phyloP scores from a whole-genome alignment of 2,797 vertebrate species.

The Ibycter americanus region DNA sequence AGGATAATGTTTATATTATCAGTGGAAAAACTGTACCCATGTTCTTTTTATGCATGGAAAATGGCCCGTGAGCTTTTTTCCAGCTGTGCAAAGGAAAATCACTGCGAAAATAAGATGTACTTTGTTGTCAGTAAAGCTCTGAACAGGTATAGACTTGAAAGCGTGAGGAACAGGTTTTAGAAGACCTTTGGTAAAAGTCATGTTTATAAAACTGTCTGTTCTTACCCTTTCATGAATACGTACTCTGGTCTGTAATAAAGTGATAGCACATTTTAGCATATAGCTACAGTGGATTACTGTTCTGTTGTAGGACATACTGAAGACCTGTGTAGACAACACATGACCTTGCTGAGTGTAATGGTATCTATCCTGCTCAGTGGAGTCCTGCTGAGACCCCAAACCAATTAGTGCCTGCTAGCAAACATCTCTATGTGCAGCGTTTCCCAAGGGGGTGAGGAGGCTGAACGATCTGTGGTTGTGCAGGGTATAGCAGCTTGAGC shows the following conservation, averaged over 20 bases:
- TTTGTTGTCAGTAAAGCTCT: background rate
- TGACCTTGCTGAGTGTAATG: background rate
- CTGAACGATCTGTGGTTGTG: background rate
- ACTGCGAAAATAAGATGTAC: background rate
- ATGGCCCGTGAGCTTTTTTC: background rate
- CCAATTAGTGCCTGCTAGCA: background rate
- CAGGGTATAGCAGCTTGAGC: background rate
- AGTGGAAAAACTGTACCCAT: background rate
- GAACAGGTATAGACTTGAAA: background rate
- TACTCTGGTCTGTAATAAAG: background rate
- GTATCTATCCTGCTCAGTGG: background rate
- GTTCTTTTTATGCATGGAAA: background rate
- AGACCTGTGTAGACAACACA: background rate
- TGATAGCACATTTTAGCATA: background rate
- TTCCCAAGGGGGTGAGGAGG: background rate
- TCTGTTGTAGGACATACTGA: background rate
- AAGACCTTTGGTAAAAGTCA: background rate
- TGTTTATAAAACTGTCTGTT: background rate
- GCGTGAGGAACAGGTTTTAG: background rate
- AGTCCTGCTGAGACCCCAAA: background rate
- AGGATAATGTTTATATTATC: background rate
- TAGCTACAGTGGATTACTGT: background rate
- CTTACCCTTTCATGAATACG: background rate
- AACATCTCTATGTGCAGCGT: background rate
- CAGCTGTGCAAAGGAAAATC: background rate